Evolutionary conservation across 2,113 vertebrate species (phyloP).

Genomic region (Channa maculata): DNA sequence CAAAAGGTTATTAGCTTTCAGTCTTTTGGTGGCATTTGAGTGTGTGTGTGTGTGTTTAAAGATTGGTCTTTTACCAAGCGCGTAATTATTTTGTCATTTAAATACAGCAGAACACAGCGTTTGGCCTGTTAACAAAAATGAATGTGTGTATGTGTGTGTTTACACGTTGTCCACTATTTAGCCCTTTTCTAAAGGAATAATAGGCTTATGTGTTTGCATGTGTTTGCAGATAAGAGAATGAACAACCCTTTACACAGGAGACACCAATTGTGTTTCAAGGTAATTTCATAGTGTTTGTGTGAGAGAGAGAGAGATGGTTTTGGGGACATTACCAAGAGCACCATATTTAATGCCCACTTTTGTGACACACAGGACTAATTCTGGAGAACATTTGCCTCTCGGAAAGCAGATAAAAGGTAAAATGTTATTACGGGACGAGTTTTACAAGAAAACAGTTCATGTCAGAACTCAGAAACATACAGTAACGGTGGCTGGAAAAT

Average conservation of each 20-base stretch:
- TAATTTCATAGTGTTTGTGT: constrained; percentile 1
- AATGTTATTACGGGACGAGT: constrained; percentile 3
- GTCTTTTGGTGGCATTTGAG: not conserved
- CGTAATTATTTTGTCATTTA: constrained; percentile 31
- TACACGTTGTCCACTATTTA: constrained; percentile 20
- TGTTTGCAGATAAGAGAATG: constrained; percentile 26
- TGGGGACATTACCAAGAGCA: constrained; percentile 8
- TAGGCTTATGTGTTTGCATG: not conserved
- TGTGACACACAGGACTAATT: constrained; percentile 14
- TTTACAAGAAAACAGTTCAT: not conserved
- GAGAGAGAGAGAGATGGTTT: not conserved
- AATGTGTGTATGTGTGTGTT: not conserved
- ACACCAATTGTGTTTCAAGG: not conserved
- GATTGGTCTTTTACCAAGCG: constrained; percentile 27
- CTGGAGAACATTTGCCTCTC: constrained; percentile 15
- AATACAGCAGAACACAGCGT: constrained; percentile 13
- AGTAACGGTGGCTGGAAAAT: not conserved
- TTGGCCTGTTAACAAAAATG: constrained; percentile 24
- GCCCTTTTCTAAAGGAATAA: constrained; percentile 24
- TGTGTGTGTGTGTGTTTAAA: constrained; percentile 2
- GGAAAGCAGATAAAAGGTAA: not conserved
- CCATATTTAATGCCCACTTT: constrained; percentile 23
- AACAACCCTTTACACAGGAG: not conserved
- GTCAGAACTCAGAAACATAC: not conserved
- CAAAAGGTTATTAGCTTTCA: constrained; percentile 8